phyloP scores from a whole-genome alignment of 2,797 vertebrate genomes.

The Spheniscus humboldti region DNA sequence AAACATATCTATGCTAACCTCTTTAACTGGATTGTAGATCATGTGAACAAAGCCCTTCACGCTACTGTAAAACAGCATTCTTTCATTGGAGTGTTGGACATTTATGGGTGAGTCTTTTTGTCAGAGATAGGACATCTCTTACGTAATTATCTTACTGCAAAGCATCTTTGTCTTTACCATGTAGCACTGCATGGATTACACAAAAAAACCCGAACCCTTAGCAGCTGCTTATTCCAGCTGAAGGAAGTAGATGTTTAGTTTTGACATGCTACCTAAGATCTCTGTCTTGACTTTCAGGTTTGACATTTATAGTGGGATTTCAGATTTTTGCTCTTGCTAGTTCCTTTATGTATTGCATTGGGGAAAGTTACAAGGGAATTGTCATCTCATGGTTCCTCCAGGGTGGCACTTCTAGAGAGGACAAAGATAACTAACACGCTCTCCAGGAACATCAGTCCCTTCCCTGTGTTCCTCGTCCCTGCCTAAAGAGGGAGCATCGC shows the following conservation, averaged over 20 bases:
- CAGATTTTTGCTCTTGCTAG: neutral
- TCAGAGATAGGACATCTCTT: neutral
- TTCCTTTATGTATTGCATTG: neutral
- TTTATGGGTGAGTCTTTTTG: conserved; percentile 87
- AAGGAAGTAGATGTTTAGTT: conserved; percentile 26
- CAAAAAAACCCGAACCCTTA: neutral
- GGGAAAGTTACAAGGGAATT: neutral
- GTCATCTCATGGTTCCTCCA: neutral
- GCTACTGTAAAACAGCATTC: conserved; percentile 91
- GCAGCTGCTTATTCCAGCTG: neutral
- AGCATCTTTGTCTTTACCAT: neutral
- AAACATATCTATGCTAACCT: conserved; percentile 98
- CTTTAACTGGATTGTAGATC: conserved; percentile 96
- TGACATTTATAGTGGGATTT: neutral
- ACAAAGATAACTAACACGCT: neutral
- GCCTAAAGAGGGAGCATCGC: neutral
- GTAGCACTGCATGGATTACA: neutral
- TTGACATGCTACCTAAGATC: neutral
- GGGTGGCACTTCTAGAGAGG: neutral
- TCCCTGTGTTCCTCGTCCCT: neutral
- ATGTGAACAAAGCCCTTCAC: conserved; percentile 91
- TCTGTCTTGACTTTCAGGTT: neutral
- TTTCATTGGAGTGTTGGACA: conserved; percentile 96
- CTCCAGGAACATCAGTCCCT: neutral
- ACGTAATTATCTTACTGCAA: neutral